phyloP scores from a whole-genome alignment of 2,113 vertebrate species.

The Neotoma lepida region DNA sequence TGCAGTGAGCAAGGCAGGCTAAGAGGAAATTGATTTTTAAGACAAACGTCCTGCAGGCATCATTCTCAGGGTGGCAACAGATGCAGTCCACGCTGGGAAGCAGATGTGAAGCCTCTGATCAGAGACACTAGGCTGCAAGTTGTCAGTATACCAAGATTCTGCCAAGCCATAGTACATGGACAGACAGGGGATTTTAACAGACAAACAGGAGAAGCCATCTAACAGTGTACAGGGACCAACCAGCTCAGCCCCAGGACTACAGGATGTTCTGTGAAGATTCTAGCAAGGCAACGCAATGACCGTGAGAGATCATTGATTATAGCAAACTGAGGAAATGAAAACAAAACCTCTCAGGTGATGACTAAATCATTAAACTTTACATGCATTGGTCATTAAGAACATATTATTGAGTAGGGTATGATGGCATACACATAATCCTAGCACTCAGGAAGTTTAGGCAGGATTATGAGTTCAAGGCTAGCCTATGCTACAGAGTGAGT shows the following conservation, averaged over 20 bases:
- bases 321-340: not conserved
- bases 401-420: not conserved
- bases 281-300: not conserved
- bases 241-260: not conserved
- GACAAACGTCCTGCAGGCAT: slow-evolving; percentile 78
- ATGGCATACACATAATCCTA: not conserved
- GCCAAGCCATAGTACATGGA: slow-evolving; percentile 24
- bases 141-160: slow-evolving; percentile 55
- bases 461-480: not conserved
- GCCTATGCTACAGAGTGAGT: not conserved
- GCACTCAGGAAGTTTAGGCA: not conserved
- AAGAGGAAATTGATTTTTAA: slow-evolving; percentile 79
- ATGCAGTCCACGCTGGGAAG: slow-evolving; percentile 68
- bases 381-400: not conserved
- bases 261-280: not conserved
- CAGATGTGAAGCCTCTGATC: slow-evolving; percentile 71
- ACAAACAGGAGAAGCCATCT: slow-evolving; percentile 31
- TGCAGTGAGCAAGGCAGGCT: slow-evolving; percentile 76
- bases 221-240: not conserved
- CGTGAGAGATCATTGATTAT: not conserved
- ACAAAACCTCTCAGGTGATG: slow-evolving; percentile 29
- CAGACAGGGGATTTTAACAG: not conserved
- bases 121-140: slow-evolving; percentile 28
- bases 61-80: slow-evolving; percentile 77
- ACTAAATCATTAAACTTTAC: not conserved